Percentiles rank a stretch among this genome's conserved stretches.
phyloP scores from a whole-genome alignment of 2,113 vertebrate genomes.

The Girardinichthys multiradiatus region DNA sequence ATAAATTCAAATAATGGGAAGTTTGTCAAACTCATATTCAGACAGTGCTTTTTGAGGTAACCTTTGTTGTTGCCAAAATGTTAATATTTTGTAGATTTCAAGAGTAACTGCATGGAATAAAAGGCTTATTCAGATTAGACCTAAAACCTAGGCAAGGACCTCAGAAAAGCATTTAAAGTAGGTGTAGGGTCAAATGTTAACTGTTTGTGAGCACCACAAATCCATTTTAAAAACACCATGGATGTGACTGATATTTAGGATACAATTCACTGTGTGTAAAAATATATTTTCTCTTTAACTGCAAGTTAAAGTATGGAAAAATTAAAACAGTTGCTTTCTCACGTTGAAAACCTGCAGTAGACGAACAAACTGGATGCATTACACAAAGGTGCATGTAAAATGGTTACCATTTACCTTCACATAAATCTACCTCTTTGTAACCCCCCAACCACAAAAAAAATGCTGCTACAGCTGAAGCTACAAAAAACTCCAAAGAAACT shows the following conservation, averaged over 20 bases:
- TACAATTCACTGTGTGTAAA: not conserved
- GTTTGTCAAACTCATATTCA: no score
- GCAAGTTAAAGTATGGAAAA: not conserved
- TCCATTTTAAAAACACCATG: not conserved
- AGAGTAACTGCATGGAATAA: no score
- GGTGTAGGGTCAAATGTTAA: not conserved
- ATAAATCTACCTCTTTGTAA: slow-evolving; percentile 42
- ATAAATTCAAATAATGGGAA: no score
- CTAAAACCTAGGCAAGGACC: no score
- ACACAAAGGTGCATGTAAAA: slow-evolving; percentile 12
- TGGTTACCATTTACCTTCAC: slow-evolving; percentile 31
- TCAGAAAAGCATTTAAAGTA: no score
- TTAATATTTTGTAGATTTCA: no score
- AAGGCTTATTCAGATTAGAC: no score
- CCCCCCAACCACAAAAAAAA: not conserved
- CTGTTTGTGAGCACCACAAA: not conserved
- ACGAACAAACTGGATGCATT: slow-evolving; percentile 24
- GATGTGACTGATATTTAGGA: not conserved
- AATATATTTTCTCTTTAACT: not conserved
- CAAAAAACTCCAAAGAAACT: slow-evolving; percentile 39
- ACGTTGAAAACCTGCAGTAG: slow-evolving; percentile 1
- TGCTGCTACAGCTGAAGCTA: slow-evolving; percentile 27
- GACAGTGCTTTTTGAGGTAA: no score
- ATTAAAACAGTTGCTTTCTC: not conserved
- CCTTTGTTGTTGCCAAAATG: no score